These are phyloP conservation scores for Tenthredo notha DNA, from an alignment of 2,888 invertebrate species.

Conservation along the genomic window DNA sequence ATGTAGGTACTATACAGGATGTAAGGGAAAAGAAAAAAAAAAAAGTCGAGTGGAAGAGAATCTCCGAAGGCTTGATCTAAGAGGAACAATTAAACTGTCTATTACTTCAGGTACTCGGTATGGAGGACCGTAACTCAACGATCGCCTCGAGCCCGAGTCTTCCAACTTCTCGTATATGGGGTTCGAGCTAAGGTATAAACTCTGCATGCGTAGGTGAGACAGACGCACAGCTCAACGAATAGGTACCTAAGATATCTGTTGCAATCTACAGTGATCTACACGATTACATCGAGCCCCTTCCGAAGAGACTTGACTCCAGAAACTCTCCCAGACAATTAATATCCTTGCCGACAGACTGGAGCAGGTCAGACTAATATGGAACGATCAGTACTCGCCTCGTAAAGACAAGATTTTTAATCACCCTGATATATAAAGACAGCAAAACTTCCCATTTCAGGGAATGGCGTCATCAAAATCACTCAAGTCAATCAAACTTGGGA, in stretches of 20 bases:
- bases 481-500: too few species aligned
- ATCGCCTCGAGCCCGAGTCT: constrained; percentile 28
- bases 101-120: constrained; percentile 62
- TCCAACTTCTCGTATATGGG: constrained; percentile 10
- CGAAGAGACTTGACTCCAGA: neutral
- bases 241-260: constrained; percentile 17
- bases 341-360: neutral
- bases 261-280: constrained; percentile 29
- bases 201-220: constrained; percentile 2
- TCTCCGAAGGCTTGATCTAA: constrained; percentile 67
- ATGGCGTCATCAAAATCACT: too few species aligned
- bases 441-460: too few species aligned
- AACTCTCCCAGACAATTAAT: constrained; percentile 21
- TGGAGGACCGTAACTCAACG: constrained; percentile 18
- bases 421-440: neutral
- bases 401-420: neutral
- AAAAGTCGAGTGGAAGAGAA: constrained; percentile 63
- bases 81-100: constrained; percentile 70
- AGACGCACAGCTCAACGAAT: neutral
- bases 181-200: neutral
- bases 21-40: too few species aligned
- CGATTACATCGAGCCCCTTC: neutral
- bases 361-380: constrained; percentile 18
- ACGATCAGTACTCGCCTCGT: neutral
- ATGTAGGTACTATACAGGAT: neutral